Evolutionary conservation across 2,113 vertebrate species (phyloP), one percentile per base, ranked within the genome.

Genomic region (Sinocyclocheilus maitianheensis): DNA sequence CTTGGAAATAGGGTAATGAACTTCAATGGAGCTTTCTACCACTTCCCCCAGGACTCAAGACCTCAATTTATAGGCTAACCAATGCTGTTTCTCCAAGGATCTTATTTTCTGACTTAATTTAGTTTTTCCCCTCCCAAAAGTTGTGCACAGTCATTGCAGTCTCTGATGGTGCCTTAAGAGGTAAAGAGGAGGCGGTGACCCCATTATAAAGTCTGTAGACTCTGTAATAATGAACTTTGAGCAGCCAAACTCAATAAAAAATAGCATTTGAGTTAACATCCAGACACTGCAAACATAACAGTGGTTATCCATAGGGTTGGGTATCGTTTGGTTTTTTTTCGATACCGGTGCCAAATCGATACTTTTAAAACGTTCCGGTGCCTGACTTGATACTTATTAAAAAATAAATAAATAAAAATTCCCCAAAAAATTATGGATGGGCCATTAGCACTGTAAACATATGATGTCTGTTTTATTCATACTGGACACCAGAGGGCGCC

Each of bases 61-160:
- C 81, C 65, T 83, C 65, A 71, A 71, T 71, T 71, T 83, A 71
- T n/a, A 83, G 81, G 24, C 81, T 34, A 81, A 34, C 63, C 26
- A 53, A 37, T 13, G 26, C 79, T 48, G 22, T 65, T 65, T 83
- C 43, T 83, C 46, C 26, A 71, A 71, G 62, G 62, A 71, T 62
- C 9, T 65, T 81, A 40, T 43, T 16, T 65, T 81, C 7, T 5
- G 14, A 12, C 40, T 67, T 81, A 11, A 55, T 37, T 69, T 48
- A 67, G 43, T 34, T 71, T 69, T 83, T 53, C 26, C 11, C 12
- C 26, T 30, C 18, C 46, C 63, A 34, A 12, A 34, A 51, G 43
- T 55, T 53, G 24, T 48, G 60, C 40, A 11, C 40, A 48, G 40
- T 48, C n/a, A 67, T 81, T 46, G 37, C 7, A 63, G 22, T 63